phyloP scores from a whole-genome alignment of 64 coral and sea anemone species.

The Exaiptasia diaphana region DNA sequence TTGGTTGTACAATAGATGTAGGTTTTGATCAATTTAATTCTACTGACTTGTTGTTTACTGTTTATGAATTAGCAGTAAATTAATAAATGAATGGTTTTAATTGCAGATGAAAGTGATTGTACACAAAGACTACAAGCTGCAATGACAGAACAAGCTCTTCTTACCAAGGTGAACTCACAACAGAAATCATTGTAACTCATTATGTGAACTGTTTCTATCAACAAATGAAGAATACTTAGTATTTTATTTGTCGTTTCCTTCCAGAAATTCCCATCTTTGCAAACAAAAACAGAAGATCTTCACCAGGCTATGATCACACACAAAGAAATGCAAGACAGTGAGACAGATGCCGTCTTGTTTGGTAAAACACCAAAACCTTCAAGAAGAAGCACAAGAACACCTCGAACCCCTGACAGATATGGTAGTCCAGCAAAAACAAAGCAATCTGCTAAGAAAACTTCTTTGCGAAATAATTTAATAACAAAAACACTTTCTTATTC shows the following conservation, averaged over 20 bases:
- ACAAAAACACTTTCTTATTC: neutral
- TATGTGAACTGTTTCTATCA: neutral
- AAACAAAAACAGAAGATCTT: constrained; percentile 2
- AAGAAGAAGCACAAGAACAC: neutral
- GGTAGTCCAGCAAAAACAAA: neutral
- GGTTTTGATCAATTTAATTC: neutral
- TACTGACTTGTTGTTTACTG: neutral
- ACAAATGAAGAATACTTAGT: neutral
- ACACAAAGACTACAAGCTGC: neutral
- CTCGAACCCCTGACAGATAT: neutral
- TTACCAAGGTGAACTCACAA: neutral
- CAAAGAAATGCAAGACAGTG: constrained; percentile 16
- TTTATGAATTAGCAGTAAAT: neutral
- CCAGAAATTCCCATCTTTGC: constrained; percentile 38
- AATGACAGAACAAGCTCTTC: neutral
- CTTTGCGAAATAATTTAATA: neutral
- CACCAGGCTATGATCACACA: constrained; percentile 19
- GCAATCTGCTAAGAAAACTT: neutral
- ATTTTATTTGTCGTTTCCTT: neutral
- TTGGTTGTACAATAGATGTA: too few relatives aligned
- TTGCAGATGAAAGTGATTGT: constrained; percentile 2
- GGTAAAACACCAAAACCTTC: neutral
- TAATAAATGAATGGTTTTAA: neutral
- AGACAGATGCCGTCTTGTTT: constrained; percentile 54
- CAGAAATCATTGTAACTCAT: neutral